phyloP scores from a whole-genome alignment of 2,797 vertebrate species.

The Tinamus major region DNA sequence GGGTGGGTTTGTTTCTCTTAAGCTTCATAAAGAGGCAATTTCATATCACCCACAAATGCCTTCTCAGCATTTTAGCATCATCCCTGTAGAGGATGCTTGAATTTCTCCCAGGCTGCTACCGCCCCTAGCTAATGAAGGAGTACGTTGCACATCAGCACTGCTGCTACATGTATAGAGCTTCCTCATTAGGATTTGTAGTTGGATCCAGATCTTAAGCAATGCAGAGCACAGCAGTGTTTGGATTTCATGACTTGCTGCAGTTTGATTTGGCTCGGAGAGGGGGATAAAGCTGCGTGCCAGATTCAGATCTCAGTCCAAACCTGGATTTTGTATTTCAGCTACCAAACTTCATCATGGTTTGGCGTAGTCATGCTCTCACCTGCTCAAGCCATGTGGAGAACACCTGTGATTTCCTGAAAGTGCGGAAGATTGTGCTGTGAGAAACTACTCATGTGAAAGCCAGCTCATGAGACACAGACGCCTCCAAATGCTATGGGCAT shows the following conservation, averaged over 20 bases:
- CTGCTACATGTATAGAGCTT: background rate
- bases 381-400: slow-evolving; percentile 7
- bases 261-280: background rate
- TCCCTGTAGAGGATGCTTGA: background rate
- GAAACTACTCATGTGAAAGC: background rate
- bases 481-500: background rate
- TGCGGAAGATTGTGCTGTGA: fast-evolving
- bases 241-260: background rate
- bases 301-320: slow-evolving; percentile 52
- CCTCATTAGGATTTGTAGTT: background rate
- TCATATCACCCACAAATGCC: background rate
- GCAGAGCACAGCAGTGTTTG: background rate
- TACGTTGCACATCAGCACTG: background rate
- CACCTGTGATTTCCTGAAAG: slow-evolving; percentile 40
- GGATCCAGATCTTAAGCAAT: background rate
- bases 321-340: slow-evolving; percentile 19
- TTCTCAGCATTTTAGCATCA: background rate
- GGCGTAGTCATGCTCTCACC: slow-evolving; percentile 27
- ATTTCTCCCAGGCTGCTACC: background rate
- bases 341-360: slow-evolving; percentile 33
- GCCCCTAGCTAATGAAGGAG: background rate
- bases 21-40: background rate
- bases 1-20: background rate
- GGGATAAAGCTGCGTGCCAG: background rate
- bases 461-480: background rate